Evolutionary conservation across 2,113 vertebrate species (phyloP), one percentile per base, ranked within the genome.

Genomic region (Shinisaurus crocodilurus): DNA sequence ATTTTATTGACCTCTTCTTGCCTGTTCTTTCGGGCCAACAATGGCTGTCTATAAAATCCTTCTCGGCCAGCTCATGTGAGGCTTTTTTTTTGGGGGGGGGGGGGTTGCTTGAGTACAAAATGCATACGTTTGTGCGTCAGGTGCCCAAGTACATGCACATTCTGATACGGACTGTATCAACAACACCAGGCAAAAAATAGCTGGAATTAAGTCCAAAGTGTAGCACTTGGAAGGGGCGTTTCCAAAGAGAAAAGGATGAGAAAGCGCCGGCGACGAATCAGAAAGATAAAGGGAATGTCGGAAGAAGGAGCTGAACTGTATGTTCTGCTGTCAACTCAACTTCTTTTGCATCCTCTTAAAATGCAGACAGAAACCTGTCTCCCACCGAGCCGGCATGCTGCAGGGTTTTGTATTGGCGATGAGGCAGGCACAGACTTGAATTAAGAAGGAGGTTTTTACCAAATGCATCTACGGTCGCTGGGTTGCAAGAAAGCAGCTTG

Each of bases 301-400:
- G 76, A 40, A 63, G 80, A 18, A 57, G 37, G 69, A 7, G 43
- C 23, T 5, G 34, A 27, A 3, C 40, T 1, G 29, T 37, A 37
- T 25, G 12, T 83, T 45, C 81, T 85, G 40, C 72, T 75, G 43
- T 76, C 88, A 76, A 5, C 48, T 32, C 74, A 7, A 48, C 70
- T 91, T 45, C 87, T 85, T 83, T 87, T 89, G 82, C 40, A 20
- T 87, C 86, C 48, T 94, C 87, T 92, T 91, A 77, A 85, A 92
- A 94, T 93, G 89, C 88, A 92, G 95, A 92, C 87, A 74, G 91
- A 90, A 74, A 75, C 85, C 90, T 77, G 75, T 72, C 63, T 91
- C 86, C 81, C 74, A 81, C 60, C 2, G 60, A 79, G 81, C 82
- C 25, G n/a, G 72, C 43, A 29, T 79, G 86, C 81, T 83, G 80